Base-by-base conservation (phyloP, 2,888 invertebrate genomes). In the Magallana nippona region DNA sequence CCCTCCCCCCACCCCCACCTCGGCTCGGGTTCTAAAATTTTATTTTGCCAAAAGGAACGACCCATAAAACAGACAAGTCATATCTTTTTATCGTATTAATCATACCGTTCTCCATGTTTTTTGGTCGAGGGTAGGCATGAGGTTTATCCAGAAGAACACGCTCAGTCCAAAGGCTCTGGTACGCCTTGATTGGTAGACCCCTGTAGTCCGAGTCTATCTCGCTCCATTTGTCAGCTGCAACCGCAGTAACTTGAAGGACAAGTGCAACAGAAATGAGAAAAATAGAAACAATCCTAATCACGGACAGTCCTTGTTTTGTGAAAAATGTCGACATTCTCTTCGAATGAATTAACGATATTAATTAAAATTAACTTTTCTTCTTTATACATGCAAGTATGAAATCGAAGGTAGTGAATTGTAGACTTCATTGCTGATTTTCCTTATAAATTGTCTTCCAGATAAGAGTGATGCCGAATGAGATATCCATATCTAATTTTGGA, bases 91-190 rank as follows among this genome's bases (percentile, higher is more conserved):
- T 44, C 5, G n/a, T n/a, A 17, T 19, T 10, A 5, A 17, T 19
- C 60, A 19, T 60, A 60, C 60, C 60, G 2, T 19, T 19, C 19
- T 60, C 60, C 60, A 60, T 60, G 60, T 60, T 60, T 60, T 60
- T 60, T 19, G 60, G 60, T 60, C 19, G n/a, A 3, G 60, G 60
- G 0, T 60, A 60, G 1, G 60, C 60, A 19, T n/a, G 19, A n/a
- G 60, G 60, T n/a, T n/a, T 60, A 17, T 60, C 60, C 19, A 19
- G 2, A 10, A 60, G n/a, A 3, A 60, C 19, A 19, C 19, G 60
- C 19, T 60, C 60, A 13, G 60, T 60, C 60, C 60, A 60, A n/a
- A 60, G 60, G 17, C 60, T 60, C 60, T 60, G 60, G 60, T 60
- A n/a, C n/a, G 60, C 60, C 60, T 60, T 60, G 5, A 60, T 60